Percentiles rank a stretch among this genome's conserved stretches.
phyloP scores from a whole-genome alignment of 2,797 vertebrate species.

The Myotis myotis region DNA sequence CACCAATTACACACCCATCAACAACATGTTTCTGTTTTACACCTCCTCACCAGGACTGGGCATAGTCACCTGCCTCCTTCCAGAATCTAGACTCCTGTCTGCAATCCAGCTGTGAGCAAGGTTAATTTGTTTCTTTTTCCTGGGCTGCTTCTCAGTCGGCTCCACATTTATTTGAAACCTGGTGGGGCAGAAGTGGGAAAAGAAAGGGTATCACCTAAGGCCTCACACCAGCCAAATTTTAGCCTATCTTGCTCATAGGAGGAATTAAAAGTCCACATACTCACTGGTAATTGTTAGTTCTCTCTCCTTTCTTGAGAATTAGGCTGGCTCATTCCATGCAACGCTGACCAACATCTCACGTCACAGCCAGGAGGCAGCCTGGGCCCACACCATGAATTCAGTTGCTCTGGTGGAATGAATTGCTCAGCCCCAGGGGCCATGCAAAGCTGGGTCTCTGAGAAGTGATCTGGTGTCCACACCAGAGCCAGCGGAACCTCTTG shows the following conservation, averaged over 20 bases:
- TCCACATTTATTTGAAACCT: slow-evolving; percentile 28
- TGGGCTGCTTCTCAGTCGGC: neutral
- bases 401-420: slow-evolving; percentile 37
- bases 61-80: neutral
- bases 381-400: slow-evolving; percentile 39
- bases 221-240: neutral
- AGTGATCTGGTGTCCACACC: slow-evolving; percentile 39
- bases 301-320: neutral
- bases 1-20: neutral
- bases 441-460: slow-evolving; percentile 54
- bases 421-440: neutral
- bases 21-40: neutral
- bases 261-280: neutral
- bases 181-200: neutral
- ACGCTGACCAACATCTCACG: neutral
- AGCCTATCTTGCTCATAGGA: neutral
- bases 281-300: neutral
- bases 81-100: slow-evolving; percentile 17
- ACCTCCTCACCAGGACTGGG: neutral
- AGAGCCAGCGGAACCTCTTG: slow-evolving; percentile 45
- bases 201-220: neutral
- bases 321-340: neutral
- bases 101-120: neutral
- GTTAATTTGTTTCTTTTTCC: neutral
- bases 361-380: slow-evolving; percentile 35